Base-by-base conservation (phyloP, 2,888 invertebrate genomes). In the Smittia aterrima region DNA sequence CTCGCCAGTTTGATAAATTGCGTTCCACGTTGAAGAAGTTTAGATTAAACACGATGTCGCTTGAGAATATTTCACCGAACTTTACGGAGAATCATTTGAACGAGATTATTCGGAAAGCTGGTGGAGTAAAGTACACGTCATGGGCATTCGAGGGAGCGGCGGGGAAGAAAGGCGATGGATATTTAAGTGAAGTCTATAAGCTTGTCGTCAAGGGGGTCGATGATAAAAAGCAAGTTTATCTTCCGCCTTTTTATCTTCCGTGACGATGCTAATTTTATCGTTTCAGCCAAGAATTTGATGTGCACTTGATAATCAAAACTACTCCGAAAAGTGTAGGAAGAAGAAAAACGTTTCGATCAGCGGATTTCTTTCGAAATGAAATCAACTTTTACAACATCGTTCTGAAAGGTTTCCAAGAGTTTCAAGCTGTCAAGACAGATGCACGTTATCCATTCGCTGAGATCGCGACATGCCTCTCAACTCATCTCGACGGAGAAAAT, bases 301-400 rank as follows among this genome's bases (percentile, higher is more conserved):
- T 88, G 0, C 87, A 86, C 78, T 80, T 89, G 0, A 83, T 91
- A 13, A 83, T 89, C 0, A 92, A 92, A 80, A 85, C 85, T n/a
- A 85, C 91, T 77, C 91, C 91, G 0, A 85, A 84, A 71, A 90
- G 87, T 78, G 75, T 86, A 0, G 87, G 86, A 0, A 82, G 90
- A 27, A 85, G 87, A 0, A 87, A 88, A 27, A 87, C 91, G 0
- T 91, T 86, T 77, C 84, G 88, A 75, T 89, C 88, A 47, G 79
- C 83, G 1, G 89, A 89, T 66, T 91, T 91, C 79, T 92, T 91
- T 78, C 83, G 83, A 76, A 91, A 91, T 78, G 91, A 92, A 81
- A 88, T 89, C 0, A 82, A 83, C 71, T 91, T 91, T 79, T 92
- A 91, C 79, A 82, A 83, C 81, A 24, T 20, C 24, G 24, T 72